phyloP scores from a whole-genome alignment of 2,113 vertebrate species.

The Anser brachyrhynchus region DNA sequence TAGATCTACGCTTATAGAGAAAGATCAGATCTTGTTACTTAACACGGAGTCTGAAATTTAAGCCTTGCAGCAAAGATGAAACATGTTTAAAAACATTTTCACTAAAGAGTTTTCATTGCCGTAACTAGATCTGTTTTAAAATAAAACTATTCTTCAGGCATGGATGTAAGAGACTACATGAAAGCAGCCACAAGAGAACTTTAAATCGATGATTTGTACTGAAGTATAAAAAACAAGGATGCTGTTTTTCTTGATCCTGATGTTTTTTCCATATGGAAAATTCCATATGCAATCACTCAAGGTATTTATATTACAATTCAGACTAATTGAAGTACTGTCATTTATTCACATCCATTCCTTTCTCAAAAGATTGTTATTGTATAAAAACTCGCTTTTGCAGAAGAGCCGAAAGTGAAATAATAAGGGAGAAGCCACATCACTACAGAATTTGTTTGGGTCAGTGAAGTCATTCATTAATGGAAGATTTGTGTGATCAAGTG shows the following conservation, averaged over 20 bases:
- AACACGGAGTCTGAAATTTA: not conserved
- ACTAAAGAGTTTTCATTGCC: not conserved
- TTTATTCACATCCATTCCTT: not conserved
- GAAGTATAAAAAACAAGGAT: not conserved
- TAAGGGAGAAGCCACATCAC: not conserved
- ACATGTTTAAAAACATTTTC: slow-evolving; percentile 29
- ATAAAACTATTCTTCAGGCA: not conserved
- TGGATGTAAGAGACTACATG: not conserved
- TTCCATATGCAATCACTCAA: slow-evolving; percentile 15
- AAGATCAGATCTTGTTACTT: slow-evolving; percentile 15
- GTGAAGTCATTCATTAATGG: not conserved
- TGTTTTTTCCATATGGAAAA: not conserved
- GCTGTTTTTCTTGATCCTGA: not conserved
- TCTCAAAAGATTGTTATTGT: not conserved
- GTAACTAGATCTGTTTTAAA: slow-evolving; percentile 34
- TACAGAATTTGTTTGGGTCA: not conserved
- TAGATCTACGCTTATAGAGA: not conserved
- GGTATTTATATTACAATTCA: not conserved
- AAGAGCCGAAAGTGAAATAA: not conserved
- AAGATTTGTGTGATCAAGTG: not conserved
- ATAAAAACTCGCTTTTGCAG: not conserved
- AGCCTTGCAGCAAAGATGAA: slow-evolving; percentile 19
- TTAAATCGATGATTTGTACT: not conserved
- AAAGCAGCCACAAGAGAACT: not conserved
- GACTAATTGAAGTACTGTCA: not conserved